phyloP scores from a whole-genome alignment of 2,888 invertebrate species.

The Frankliniella intonsa region DNA sequence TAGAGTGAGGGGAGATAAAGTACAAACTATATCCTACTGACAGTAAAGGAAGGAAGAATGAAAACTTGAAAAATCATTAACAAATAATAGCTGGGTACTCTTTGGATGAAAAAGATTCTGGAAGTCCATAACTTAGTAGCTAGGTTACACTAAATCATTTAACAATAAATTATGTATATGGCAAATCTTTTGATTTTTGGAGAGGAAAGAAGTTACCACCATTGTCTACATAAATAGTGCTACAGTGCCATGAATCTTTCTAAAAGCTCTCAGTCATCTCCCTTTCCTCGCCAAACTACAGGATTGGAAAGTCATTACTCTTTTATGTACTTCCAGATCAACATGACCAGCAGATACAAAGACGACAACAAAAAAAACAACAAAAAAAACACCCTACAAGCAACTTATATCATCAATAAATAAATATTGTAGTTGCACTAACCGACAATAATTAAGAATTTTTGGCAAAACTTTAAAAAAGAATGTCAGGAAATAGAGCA shows the following conservation, averaged over 20 bases:
- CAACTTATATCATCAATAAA: slow-evolving; percentile 14
- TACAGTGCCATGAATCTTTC: not conserved
- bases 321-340: slow-evolving; percentile 15
- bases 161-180: slow-evolving; percentile 9
- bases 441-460: slow-evolving; percentile 13
- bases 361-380: no score
- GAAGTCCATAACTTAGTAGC: slow-evolving; percentile 25
- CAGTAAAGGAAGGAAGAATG: slow-evolving; percentile 22
- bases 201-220: not conserved
- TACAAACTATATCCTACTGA: slow-evolving; percentile 17
- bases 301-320: not conserved
- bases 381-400: not conserved
- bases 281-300: not conserved
- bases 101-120: slow-evolving; percentile 14
- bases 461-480: slow-evolving; percentile 15
- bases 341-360: not conserved
- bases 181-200: slow-evolving; percentile 22
- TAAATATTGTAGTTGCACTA: slow-evolving; percentile 15
- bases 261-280: slow-evolving; percentile 21
- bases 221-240: slow-evolving; percentile 1
- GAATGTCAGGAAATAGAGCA: not conserved
- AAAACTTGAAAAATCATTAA: slow-evolving; percentile 25
- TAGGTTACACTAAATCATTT: slow-evolving; percentile 17
- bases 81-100: slow-evolving; percentile 20
- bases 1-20: not conserved